phyloP scores from a whole-genome alignment of 2,888 invertebrate genomes.

The Chrysolina haemoptera region DNA sequence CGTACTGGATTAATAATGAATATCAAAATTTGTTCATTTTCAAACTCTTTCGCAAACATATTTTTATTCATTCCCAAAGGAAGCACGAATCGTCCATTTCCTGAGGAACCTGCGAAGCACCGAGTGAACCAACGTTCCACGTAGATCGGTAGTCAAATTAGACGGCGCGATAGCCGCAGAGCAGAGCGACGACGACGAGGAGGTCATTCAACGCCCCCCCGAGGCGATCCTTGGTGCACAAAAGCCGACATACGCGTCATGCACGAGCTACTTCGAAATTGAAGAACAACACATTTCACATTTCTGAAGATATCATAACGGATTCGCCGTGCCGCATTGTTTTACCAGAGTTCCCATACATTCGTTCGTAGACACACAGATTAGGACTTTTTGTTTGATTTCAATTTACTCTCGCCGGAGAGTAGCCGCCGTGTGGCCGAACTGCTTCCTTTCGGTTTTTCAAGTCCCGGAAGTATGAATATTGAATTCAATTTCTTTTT shows the following conservation, averaged over 20 bases:
- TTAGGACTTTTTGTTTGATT: slow-evolving; percentile 12
- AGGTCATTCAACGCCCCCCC: slow-evolving; percentile 25
- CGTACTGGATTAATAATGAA: no score
- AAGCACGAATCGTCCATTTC: neutral
- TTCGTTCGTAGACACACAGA: slow-evolving; percentile 7
- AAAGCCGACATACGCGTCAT: slow-evolving; percentile 23
- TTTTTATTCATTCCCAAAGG: no score
- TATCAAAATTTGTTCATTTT: no score
- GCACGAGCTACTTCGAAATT: slow-evolving; percentile 26
- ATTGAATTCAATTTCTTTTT: no score
- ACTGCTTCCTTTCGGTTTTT: no score
- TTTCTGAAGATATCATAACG: slow-evolving; percentile 25
- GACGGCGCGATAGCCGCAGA: slow-evolving; percentile 5
- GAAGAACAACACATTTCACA: slow-evolving; percentile 19
- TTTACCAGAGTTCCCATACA: slow-evolving; percentile 15
- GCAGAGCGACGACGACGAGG: slow-evolving; percentile 13
- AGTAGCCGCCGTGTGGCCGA: no score
- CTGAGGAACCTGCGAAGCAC: neutral
- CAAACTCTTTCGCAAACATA: no score
- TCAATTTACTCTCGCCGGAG: neutral
- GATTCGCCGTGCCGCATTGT: slow-evolving; percentile 17
- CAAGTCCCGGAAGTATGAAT: no score
- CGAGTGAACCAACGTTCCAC: slow-evolving; percentile 1
- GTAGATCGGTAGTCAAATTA: slow-evolving; percentile 23
- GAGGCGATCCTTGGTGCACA: slow-evolving; percentile 4